These are phyloP conservation scores for Dermatemys mawii DNA, from an alignment of 2,113 vertebrate species.

Conservation along the genomic window DNA sequence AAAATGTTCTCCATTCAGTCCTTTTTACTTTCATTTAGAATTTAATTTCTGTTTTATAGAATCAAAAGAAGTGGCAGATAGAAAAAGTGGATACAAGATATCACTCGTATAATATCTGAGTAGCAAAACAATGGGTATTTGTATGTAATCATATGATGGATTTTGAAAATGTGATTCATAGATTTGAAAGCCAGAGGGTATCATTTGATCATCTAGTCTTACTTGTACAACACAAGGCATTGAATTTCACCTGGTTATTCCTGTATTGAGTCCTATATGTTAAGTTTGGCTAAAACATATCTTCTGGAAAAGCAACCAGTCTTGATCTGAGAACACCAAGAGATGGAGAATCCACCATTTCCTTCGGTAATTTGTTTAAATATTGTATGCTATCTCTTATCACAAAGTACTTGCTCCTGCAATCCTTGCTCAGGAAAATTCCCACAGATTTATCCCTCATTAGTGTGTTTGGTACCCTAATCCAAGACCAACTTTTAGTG, in stretches of 20 bases:
- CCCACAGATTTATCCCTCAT: fast-evolving
- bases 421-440: neutral
- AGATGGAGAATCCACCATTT: too few species aligned
- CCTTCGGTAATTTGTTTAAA: too few species aligned
- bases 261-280: neutral
- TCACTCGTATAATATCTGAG: neutral
- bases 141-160: neutral
- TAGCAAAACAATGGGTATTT: neutral
- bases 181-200: neutral
- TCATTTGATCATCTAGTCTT: neutral
- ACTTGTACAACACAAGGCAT: fast-evolving
- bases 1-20: neutral
- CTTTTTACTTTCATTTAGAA: neutral
- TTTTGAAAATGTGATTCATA: neutral
- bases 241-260: neutral
- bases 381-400: neutral
- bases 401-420: neutral
- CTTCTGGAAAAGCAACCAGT: neutral
- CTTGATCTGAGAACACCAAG: neutral
- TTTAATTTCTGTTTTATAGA: neutral
- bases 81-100: neutral
- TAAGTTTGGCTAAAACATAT: neutral
- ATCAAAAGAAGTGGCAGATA: neutral
- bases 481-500: neutral
- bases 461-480: neutral